Base-by-base conservation (phyloP, 2,113 vertebrate species). In the Crotalus helleri region DNA sequence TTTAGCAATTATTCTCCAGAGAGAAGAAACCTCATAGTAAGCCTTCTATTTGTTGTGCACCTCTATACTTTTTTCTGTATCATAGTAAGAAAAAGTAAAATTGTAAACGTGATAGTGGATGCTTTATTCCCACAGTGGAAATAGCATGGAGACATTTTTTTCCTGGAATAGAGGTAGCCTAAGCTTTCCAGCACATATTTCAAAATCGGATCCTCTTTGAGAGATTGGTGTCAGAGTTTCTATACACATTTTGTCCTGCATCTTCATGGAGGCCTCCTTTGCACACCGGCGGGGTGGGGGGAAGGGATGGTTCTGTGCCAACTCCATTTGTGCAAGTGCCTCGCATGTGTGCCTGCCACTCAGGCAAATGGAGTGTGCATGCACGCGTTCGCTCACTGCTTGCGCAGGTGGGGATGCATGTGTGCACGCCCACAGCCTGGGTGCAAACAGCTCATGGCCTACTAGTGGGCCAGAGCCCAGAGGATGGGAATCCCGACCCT, bases 341-440 rank as follows among this genome's bases (percentile, higher is more conserved):
- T 0, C 1, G 9, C 24, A 26, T 9, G 7, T 19, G 9, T 10
- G 11, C 26, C 24, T 3, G 1, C 59, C 24, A 1, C 1, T 26
- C 24, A 61, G 2, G 24, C 3, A 61, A 29, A 61, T 61, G 59
- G 59, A 61, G 59, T 26, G 11, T 2, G 9, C 3, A 3, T 10
- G 23, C 24, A 61, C 24, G 4, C 9, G 24, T 26, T 61, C 3
- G 9, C 59, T 26, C 59, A 29, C 24, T 26, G 24, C 9, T 29
- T 0, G 24, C 24, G 9, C 12, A 51, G 8, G 53, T 54, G 53
- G 53, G 53, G 12, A 54, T 54, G 53, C 53, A 51, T 51, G 49
- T 51, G 49, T 51, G 49, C 49, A 51, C 0, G 6, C 49, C 49
- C 49, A 51, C 49, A 51, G 49, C 49, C 7, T 6, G 7, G 49